Conservation (phyloP, 2,888 invertebrate genomes). For the Caenorhabditis sp. region DNA sequence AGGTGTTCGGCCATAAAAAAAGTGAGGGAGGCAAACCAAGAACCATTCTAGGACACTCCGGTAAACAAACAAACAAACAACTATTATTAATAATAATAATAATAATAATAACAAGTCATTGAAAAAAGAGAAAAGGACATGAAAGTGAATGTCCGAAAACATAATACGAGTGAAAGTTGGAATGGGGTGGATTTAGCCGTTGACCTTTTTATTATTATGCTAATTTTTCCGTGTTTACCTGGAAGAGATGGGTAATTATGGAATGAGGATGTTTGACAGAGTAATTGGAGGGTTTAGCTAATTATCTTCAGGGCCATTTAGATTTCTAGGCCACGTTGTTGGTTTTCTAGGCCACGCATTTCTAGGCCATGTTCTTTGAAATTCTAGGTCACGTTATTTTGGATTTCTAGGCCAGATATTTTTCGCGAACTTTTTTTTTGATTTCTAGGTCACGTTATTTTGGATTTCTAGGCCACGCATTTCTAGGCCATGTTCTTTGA, state of each 20-base stretch:
- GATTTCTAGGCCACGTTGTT: too few species aligned
- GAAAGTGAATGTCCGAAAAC: not conserved
- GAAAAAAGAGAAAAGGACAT: not conserved
- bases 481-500: too few species aligned
- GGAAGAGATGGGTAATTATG: not conserved
- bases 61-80: not conserved
- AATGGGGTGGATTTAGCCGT: not conserved
- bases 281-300: too few species aligned
- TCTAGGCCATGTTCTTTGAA: too few species aligned
- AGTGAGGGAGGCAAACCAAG: not conserved
- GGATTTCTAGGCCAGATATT: too few species aligned
- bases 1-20: not conserved
- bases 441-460: too few species aligned
- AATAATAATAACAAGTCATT: not conserved
- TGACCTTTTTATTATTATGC: not conserved
- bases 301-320: too few species aligned
- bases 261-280: too few species aligned
- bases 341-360: too few species aligned
- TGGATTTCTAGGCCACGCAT: too few species aligned
- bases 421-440: too few species aligned
- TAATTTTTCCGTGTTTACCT: not conserved
- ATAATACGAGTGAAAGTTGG: not conserved
- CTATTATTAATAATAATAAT: not conserved
- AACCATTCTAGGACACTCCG: not conserved
- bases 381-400: too few species aligned